Evolutionary conservation across 2,113 vertebrate genomes (phyloP).

Genomic region (Empidonax alnorum): DNA sequence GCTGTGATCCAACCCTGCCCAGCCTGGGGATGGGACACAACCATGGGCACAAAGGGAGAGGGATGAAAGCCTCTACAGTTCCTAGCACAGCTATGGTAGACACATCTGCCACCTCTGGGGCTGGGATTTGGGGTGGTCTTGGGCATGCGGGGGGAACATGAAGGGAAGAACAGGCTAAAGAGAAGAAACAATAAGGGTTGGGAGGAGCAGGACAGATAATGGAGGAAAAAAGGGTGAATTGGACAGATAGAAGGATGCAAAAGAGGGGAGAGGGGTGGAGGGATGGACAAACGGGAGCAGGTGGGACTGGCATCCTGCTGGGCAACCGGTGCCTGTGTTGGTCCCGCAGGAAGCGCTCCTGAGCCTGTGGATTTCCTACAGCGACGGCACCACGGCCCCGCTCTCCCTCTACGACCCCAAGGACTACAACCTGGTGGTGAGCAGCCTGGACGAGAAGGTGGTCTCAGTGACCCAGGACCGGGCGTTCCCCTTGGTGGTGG

Average conservation of each 20-base stretch:
- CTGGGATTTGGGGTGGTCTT: neutral
- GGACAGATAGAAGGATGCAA: neutral
- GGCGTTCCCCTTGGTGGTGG: conserved; percentile 86
- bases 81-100: neutral
- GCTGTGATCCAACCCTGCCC: neutral
- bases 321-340: conserved; percentile 39
- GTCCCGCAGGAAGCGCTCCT: conserved; percentile 88
- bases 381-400: conserved; percentile 89
- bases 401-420: conserved; percentile 91
- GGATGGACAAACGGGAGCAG: neutral
- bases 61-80: neutral
- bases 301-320: conserved; percentile 26
- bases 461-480: conserved; percentile 87
- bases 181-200: neutral
- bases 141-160: fast-evolving
- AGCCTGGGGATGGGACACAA: neutral
- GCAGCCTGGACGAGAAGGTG: conserved; percentile 86
- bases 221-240: neutral
- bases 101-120: neutral
- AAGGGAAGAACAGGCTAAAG: neutral
- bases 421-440: conserved; percentile 94
- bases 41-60: neutral
- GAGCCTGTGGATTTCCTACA: conserved; percentile 95
- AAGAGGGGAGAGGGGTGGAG: neutral
- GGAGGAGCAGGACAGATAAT: neutral